phyloP scores from a whole-genome alignment of 2,888 invertebrate species.

The Pyrrhosoma nymphula region DNA sequence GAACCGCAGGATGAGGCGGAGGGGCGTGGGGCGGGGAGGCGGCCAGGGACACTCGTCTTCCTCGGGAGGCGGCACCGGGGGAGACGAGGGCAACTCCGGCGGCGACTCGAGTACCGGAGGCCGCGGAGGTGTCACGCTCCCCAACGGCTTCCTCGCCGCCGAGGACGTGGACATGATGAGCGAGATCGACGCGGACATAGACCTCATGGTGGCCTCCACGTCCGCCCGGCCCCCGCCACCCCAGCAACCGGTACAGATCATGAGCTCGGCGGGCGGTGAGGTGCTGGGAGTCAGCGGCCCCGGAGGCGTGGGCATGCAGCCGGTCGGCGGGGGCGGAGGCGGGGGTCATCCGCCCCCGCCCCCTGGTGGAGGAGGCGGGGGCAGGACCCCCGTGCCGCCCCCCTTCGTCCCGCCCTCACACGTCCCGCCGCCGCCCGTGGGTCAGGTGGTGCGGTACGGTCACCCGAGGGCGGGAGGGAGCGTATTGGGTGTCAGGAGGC shows the following conservation, averaged over 20 bases:
- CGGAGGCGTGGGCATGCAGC: slow-evolving; percentile 77
- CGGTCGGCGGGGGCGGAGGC: slow-evolving; percentile 69
- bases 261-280: slow-evolving; percentile 80
- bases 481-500: slow-evolving; percentile 71
- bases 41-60: slow-evolving; percentile 88
- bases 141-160: slow-evolving; percentile 83
- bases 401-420: neutral
- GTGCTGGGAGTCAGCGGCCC: slow-evolving; percentile 79
- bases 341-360: slow-evolving; percentile 53
- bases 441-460: slow-evolving; percentile 72
- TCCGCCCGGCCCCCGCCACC: slow-evolving; percentile 79
- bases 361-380: slow-evolving; percentile 75
- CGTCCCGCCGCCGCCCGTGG: neutral
- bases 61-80: slow-evolving; percentile 90
- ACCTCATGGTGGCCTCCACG: slow-evolving; percentile 84
- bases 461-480: slow-evolving; percentile 70
- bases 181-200: slow-evolving; percentile 90
- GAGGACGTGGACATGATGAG: slow-evolving; percentile 88
- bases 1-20: slow-evolving; percentile 70
- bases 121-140: slow-evolving; percentile 85
- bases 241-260: slow-evolving; percentile 78
- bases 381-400: slow-evolving; percentile 76
- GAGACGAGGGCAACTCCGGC: slow-evolving; percentile 77
- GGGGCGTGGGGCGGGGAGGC: slow-evolving; percentile 85
- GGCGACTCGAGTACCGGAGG: slow-evolving; percentile 71